Conservation (phyloP, 2,888 invertebrate species). For the Podabrus alpinus region DNA sequence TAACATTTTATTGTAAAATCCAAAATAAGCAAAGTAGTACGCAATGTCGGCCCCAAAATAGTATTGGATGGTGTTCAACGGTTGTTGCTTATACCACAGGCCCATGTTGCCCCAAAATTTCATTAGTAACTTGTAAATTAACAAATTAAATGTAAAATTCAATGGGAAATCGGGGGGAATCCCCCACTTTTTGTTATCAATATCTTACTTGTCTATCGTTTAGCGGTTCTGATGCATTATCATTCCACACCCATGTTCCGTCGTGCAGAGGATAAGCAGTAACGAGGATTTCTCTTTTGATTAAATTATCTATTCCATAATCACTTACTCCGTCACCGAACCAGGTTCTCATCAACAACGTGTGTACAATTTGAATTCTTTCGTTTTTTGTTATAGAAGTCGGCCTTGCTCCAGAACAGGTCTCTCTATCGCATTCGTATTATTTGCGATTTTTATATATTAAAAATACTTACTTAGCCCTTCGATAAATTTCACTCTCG, state of each 20-base stretch:
- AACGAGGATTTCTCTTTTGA: slow-evolving; percentile 39
- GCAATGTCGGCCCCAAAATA: slow-evolving; percentile 63
- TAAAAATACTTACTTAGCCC: slow-evolving; percentile 40
- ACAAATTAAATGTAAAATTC: not conserved
- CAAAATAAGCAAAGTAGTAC: slow-evolving; percentile 63
- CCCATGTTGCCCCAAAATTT: slow-evolving; percentile 63
- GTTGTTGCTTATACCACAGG: slow-evolving; percentile 63
- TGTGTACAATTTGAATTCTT: slow-evolving; percentile 46
- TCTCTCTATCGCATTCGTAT: slow-evolving; percentile 25
- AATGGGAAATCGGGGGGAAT: too few relatives aligned
- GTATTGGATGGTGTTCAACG: slow-evolving; percentile 61
- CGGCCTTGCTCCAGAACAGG: slow-evolving; percentile 30
- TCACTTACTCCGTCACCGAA: slow-evolving; percentile 41
- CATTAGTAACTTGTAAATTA: slow-evolving; percentile 57
- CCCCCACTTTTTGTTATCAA: not conserved
- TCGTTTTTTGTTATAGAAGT: slow-evolving; percentile 44
- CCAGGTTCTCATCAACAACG: slow-evolving; percentile 40
- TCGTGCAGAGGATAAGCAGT: slow-evolving; percentile 52
- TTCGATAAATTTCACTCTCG: slow-evolving; percentile 32
- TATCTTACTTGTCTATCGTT: slow-evolving; percentile 50
- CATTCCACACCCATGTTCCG: slow-evolving; percentile 45
- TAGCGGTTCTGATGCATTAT: slow-evolving; percentile 40
- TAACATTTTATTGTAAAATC: slow-evolving; percentile 60
- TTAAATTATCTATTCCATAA: slow-evolving; percentile 44
- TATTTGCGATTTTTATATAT: not conserved